Percentiles rank a stretch among this genome's conserved stretches.
phyloP scores from a whole-genome alignment of 2,888 invertebrate genomes.

The Laspeyria flexula region DNA sequence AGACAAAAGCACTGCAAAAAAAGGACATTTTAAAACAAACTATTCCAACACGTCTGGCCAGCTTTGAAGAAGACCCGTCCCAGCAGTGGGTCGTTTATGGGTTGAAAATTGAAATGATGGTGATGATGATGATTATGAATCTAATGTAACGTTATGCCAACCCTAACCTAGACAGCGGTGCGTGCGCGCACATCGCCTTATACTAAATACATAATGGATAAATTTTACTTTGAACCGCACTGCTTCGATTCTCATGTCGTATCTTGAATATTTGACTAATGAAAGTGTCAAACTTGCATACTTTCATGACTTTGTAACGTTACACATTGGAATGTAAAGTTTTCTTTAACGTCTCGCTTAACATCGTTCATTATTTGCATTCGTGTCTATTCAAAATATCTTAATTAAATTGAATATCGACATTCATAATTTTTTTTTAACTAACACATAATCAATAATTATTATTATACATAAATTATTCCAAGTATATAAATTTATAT shows the following conservation, averaged over 20 bases:
- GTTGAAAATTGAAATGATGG: too few relatives aligned
- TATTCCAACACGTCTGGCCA: too few relatives aligned
- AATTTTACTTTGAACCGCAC: constrained; percentile 57
- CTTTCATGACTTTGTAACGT: constrained; percentile 18
- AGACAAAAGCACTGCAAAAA: too few relatives aligned
- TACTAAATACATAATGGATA: constrained; percentile 79
- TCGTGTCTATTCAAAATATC: constrained; percentile 3
- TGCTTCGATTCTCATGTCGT: constrained; percentile 54
- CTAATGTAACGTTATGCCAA: constrained; percentile 15
- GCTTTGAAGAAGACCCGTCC: too few relatives aligned
- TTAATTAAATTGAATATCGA: constrained; percentile 14
- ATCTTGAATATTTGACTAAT: constrained; percentile 50
- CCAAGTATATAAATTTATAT: constrained; percentile 4
- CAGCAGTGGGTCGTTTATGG: too few relatives aligned
- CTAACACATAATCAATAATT: constrained; percentile 14
- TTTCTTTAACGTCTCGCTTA: not conserved
- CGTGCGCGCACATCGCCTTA: constrained; percentile 48
- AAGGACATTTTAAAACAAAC: too few relatives aligned
- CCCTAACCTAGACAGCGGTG: constrained; percentile 38
- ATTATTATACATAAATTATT: constrained; percentile 33
- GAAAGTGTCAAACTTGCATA: constrained; percentile 41
- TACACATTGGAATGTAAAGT: not conserved
- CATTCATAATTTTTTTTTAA: constrained; percentile 23
- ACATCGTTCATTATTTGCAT: not conserved
- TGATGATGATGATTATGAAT: too few relatives aligned